A percentile compares a stretch with the other conserved stretches of the same genome.
Evolutionary conservation across 2,888 invertebrate genomes (phyloP).

Genomic region (Hirtodrosophila histrioides): DNA sequence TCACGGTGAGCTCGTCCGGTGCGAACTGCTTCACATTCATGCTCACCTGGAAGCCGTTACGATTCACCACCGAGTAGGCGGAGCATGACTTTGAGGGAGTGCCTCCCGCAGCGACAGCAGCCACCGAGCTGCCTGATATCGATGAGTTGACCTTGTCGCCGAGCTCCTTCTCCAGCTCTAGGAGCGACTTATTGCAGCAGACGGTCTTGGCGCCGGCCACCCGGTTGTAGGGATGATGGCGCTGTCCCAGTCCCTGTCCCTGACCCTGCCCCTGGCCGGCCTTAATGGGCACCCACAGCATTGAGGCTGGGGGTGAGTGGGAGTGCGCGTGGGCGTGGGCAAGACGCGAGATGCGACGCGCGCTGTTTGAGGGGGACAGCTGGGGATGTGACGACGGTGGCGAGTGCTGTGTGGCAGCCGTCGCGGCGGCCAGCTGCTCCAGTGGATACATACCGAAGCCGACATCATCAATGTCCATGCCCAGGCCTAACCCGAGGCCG

Average conservation of each 20-base stretch:
- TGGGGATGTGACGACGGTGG: conserved; percentile 41
- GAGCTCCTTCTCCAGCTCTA: conserved; percentile 68
- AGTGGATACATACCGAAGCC: conserved; percentile 82
- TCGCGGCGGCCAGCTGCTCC: conserved; percentile 66
- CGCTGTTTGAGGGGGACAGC: conserved; percentile 39
- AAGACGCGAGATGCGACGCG: conserved; percentile 42
- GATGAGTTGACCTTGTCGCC: conserved; percentile 55
- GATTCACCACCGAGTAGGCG: conserved; percentile 61
- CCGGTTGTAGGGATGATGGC: conserved; percentile 68
- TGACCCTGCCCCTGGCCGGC: conserved; percentile 44
- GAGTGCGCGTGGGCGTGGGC: conserved; percentile 34
- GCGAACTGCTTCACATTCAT: conserved; percentile 92
- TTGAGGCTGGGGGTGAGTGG: conserved; percentile 39
- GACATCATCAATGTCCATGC: conserved; percentile 79
- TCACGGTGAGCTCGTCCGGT: conserved; percentile 91
- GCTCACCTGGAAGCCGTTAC: conserved; percentile 89
- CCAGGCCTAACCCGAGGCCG: conserved; percentile 38
- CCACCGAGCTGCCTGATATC: conserved; percentile 1
- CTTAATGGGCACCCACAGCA: conserved; percentile 70
- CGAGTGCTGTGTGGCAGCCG: conserved; percentile 44
- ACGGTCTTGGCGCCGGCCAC: conserved; percentile 73
- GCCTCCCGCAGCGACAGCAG: conserved; percentile 3
- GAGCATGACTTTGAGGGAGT: conserved; percentile 44
- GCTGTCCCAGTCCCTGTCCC: conserved; percentile 51
- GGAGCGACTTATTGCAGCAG: conserved; percentile 69